These are phyloP conservation scores for Mycteria americana DNA, from an alignment of 2,797 vertebrate species.

Conservation along the genomic window DNA sequence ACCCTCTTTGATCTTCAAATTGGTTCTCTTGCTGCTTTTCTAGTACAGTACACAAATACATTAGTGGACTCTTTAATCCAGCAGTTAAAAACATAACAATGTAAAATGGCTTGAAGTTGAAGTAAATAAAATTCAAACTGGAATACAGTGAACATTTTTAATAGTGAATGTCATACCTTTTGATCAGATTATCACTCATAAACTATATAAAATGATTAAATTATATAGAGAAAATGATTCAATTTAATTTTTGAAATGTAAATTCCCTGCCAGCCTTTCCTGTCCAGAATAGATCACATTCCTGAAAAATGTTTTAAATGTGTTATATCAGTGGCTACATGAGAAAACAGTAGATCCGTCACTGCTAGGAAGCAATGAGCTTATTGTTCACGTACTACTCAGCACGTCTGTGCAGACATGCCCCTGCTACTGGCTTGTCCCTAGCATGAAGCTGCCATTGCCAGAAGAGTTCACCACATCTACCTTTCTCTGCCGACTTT, in stretches of 20 bases:
- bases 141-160: neutral
- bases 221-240: neutral
- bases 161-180: neutral
- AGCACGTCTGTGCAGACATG: neutral
- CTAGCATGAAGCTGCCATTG: neutral
- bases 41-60: neutral
- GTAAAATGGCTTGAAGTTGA: neutral
- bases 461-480: neutral
- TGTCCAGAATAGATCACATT: neutral
- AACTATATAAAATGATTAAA: neutral
- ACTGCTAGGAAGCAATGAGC: neutral
- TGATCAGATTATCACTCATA: neutral
- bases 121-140: neutral
- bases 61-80: neutral
- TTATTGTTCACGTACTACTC: neutral
- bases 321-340: accelerated
- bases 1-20: conserved; percentile 3
- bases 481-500: neutral
- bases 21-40: neutral
- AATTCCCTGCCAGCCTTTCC: neutral
- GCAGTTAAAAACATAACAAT: neutral
- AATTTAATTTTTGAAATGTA: neutral
- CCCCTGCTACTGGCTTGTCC: neutral
- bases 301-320: neutral
- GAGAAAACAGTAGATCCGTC: neutral